Base-by-base conservation (phyloP, 2,888 invertebrate species). In the Alloplasta piceator region DNA sequence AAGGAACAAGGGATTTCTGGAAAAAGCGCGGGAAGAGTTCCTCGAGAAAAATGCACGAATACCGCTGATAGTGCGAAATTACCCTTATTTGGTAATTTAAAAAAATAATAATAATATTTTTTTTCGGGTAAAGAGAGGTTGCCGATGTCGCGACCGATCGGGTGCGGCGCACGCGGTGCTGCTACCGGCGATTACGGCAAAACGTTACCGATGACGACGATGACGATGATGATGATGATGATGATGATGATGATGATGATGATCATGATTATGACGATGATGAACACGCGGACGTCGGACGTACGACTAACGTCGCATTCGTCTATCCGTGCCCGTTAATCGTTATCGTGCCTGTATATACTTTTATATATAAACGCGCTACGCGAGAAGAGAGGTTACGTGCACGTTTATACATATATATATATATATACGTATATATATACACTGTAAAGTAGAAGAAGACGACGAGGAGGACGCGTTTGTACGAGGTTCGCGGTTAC, bases 281-380 rank as follows among this genome's bases (percentile, higher is more conserved):
- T 76, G 74, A 82, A 74, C 84, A 84, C 74, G 82, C 84, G 81
- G 74, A 77, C 80, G 61, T 72, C 76, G 80, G 61, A 63, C 76
- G 76, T 50, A 77, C 80, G 67, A 63, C 80, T 76, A 61, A 43
- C 72, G 61, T 55, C 72, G 63, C 80, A 71, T 60, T 75, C 71
- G 70, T 71, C 9, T 58, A 55, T 58, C 48, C 80, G 75, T 71
- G 72, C 55, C 72, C 76, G 76, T 80, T 80, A 76, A 80, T 80
- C 72, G 80, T 80, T 80, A 80, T 76, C 80, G 80, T 76, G 26
- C 72, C 36, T 75, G 52, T 68, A 72, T 72, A 72, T 52, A 9
- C 55, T n/a, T 46, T 39, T 9, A 26, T 48, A 48, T 48, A 64
- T 39, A 16, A 39, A 26, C 61, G 5, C 12, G 10, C 48, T 2